These are phyloP conservation scores for Melanophora roralis DNA, from an alignment of 2,888 invertebrate genomes.

Conservation along the genomic window DNA sequence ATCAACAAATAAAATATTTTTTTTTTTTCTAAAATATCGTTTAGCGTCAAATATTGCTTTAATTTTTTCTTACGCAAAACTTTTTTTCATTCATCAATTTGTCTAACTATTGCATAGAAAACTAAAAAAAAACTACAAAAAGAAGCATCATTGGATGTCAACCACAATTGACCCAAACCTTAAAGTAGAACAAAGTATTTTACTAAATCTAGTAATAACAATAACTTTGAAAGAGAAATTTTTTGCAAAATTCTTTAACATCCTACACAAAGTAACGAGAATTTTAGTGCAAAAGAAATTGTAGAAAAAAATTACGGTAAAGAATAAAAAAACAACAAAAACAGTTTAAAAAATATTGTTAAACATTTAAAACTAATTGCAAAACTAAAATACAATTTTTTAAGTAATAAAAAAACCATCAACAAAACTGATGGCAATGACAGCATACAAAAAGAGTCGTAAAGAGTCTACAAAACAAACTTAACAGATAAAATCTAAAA, in stretches of 20 bases:
- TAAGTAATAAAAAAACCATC: not conserved
- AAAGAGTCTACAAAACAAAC: not conserved
- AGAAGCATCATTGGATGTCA: constrained; percentile 39
- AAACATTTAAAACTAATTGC: constrained; percentile 27
- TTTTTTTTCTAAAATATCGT: too few relatives aligned
- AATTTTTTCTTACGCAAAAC: too few relatives aligned
- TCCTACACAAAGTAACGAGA: constrained; percentile 25
- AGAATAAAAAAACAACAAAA: not conserved
- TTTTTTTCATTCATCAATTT: not conserved
- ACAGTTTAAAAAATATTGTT: not conserved
- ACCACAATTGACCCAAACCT: constrained; percentile 58
- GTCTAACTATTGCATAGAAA: not conserved
- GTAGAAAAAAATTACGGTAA: not conserved
- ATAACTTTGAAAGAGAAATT: constrained; percentile 1
- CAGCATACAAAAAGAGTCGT: not conserved
- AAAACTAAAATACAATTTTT: not conserved
- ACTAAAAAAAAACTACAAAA: not conserved
- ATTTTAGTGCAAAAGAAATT: not conserved
- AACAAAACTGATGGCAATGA: constrained; percentile 40
- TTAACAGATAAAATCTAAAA: not conserved
- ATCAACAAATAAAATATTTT: too few relatives aligned
- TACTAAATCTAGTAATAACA: not conserved
- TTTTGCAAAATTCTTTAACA: not conserved
- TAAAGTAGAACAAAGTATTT: constrained; percentile 11
- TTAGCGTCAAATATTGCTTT: too few relatives aligned